Conservation (phyloP, 1,140 invertebrate species). For the Danaus melanippus region DNA sequence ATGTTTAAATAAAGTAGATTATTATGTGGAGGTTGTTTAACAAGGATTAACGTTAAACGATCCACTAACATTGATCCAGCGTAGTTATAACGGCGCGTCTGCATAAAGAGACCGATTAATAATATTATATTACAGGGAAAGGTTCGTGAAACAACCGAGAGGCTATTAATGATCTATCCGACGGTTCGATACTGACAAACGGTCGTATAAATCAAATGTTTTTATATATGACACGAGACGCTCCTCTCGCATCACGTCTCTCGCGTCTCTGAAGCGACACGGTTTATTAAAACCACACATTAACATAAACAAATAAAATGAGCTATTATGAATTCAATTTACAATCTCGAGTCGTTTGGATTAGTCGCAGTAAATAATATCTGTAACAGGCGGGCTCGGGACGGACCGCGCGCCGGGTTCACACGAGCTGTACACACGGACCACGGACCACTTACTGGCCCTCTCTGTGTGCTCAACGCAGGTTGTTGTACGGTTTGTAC, state of each 20-base stretch:
- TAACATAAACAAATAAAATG: constrained; percentile 72
- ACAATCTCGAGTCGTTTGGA: constrained; percentile 68
- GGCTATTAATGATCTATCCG: constrained; percentile 39
- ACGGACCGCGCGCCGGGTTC: no score
- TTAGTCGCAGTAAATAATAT: constrained; percentile 71
- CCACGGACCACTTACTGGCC: no score
- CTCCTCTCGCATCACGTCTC: constrained; percentile 9
- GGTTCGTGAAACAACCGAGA: constrained; percentile 30
- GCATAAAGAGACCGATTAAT: constrained; percentile 3
- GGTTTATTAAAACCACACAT: constrained; percentile 66
- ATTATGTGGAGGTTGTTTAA: no score
- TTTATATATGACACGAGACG: constrained; percentile 33
- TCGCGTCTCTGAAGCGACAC: constrained; percentile 39
- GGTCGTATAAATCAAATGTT: constrained; percentile 26
- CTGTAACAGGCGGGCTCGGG: constrained; percentile 29
- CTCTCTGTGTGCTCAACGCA: no score
- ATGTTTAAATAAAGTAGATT: no score
- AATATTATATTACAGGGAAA: constrained; percentile 2
- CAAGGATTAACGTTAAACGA: background rate
- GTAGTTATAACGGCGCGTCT: background rate
- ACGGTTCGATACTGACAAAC: constrained; percentile 46
- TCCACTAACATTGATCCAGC: constrained; percentile 7
- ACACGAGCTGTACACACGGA: no score
- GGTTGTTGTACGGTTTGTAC: no score
- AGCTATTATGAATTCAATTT: constrained; percentile 70